Evolutionary conservation across 2,797 vertebrate species (phyloP), one percentile per base, ranked within the genome.

Genomic region (Trichosurus vulpecula): DNA sequence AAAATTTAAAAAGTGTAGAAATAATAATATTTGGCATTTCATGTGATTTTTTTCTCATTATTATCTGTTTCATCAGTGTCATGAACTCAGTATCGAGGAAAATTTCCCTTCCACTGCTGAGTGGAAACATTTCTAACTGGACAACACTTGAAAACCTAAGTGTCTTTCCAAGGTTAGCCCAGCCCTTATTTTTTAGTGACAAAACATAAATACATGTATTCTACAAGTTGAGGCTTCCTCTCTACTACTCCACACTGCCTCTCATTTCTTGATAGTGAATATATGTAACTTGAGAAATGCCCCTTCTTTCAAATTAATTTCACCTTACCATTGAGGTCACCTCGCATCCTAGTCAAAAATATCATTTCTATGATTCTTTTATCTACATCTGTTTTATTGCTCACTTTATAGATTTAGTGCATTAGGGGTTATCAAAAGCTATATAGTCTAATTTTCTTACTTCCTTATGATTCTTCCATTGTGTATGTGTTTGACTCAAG

Each of bases 231-330:
- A 66, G 35, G 61, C 14, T 66, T 35, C 61, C 19, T 74, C 6
- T 41, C 6, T 74, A 22, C 66, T 74, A 74, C 1, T n/a, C 4
- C 14, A 66, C 66, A 66, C 16, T 74, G n/a, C 19, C n/a, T 22
- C 6, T 41, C 55, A 19, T 91, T 96, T 35, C 10, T 93, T 89
- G 0, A 54, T 94, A 91, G 14, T 91, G 12, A 57, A 89, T 35
- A 91, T 52, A n/a, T 95, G 5, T 56, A 61, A 91, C 90, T 94
- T 52, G 35, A 94, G 93, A 91, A 1, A n/a, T 19, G 2, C 16
- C 14, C 66, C 35, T 91, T 66, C 52, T 41, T 94, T 92, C 22
- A 94, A 92, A 94, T 90, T 53, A 94, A 91, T 92, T 81, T 92
- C 19, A 61, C 35, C 35, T n/a, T 66, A 35, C 35, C 4, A n/a